Evolutionary conservation across 2,888 invertebrate species (phyloP).

Genomic region (Apamea crenata): DNA sequence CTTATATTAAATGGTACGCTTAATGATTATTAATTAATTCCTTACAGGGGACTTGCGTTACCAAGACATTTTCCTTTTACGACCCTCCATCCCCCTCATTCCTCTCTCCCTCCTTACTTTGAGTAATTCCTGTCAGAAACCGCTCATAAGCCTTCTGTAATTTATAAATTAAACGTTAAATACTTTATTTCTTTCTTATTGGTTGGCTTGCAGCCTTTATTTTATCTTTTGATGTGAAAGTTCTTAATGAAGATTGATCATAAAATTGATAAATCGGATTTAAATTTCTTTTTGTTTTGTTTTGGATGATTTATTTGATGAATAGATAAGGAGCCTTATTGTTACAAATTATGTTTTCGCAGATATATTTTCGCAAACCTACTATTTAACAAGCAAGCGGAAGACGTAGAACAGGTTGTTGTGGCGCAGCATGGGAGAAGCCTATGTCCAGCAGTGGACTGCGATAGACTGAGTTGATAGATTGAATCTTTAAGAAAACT

Average conservation of each 20-base stretch:
- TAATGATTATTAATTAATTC: slow-evolving; percentile 67
- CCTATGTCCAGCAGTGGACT: background rate
- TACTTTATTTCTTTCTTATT: slow-evolving; percentile 50
- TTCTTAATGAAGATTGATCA: slow-evolving; percentile 34
- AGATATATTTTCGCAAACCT: background rate
- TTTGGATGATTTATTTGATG: background rate
- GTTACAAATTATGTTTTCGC: background rate
- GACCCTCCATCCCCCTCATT: background rate
- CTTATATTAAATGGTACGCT: slow-evolving; percentile 54
- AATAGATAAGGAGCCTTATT: background rate
- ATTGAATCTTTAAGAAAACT: background rate
- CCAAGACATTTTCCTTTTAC: slow-evolving; percentile 57
- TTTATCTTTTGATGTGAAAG: slow-evolving; percentile 41
- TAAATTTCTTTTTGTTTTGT: background rate
- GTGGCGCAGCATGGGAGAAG: background rate
- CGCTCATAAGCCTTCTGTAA: slow-evolving; percentile 60
- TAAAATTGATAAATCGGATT: slow-evolving; percentile 35
- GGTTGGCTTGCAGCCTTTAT: slow-evolving; percentile 26
- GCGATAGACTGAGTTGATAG: background rate
- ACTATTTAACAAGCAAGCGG: background rate
- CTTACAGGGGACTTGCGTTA: slow-evolving; percentile 48
- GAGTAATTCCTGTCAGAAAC: slow-evolving; percentile 54
- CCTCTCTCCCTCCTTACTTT: slow-evolving; percentile 30
- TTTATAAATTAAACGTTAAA: slow-evolving; percentile 59
- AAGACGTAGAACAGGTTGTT: background rate